Conservation (phyloP, 2,888 invertebrate genomes). For the Megamerina dolium region DNA sequence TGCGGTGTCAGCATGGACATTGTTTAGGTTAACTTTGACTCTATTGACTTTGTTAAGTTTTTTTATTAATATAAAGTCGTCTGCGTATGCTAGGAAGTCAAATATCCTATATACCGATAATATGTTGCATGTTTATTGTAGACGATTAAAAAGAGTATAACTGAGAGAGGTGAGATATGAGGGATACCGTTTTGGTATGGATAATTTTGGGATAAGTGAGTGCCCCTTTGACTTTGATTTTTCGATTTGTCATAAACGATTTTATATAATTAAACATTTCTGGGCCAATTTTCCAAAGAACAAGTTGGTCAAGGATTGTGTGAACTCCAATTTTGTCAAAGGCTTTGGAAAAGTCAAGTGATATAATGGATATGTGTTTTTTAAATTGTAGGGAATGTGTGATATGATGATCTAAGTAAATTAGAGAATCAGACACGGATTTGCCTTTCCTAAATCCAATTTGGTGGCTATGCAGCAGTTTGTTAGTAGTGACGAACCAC, state of each 20-base stretch:
- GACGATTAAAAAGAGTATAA: too few relatives aligned
- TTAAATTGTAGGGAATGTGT: too few relatives aligned
- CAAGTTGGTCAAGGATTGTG: too few relatives aligned
- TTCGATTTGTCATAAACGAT: background rate
- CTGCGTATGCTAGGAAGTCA: background rate
- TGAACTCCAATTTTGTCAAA: background rate
- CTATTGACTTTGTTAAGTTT: slow-evolving; percentile 1
- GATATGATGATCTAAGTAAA: slow-evolving; percentile 1
- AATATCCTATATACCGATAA: too few relatives aligned
- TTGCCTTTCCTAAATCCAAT: background rate
- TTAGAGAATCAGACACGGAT: background rate
- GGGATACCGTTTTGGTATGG: too few relatives aligned
- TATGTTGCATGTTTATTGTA: too few relatives aligned
- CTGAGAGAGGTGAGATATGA: too few relatives aligned
- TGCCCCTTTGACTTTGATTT: too few relatives aligned
- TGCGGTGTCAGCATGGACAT: background rate
- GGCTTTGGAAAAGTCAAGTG: too few relatives aligned
- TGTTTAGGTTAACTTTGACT: background rate
- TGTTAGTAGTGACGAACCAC: too few relatives aligned
- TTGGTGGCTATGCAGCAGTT: slow-evolving; percentile 1
- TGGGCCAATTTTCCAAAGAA: background rate
- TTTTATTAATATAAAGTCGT: background rate
- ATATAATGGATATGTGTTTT: too few relatives aligned
- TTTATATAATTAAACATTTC: background rate
- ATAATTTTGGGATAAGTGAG: too few relatives aligned